phyloP scores from a whole-genome alignment of 1,140 invertebrate genomes.

The Acromyrmex charruanus region DNA sequence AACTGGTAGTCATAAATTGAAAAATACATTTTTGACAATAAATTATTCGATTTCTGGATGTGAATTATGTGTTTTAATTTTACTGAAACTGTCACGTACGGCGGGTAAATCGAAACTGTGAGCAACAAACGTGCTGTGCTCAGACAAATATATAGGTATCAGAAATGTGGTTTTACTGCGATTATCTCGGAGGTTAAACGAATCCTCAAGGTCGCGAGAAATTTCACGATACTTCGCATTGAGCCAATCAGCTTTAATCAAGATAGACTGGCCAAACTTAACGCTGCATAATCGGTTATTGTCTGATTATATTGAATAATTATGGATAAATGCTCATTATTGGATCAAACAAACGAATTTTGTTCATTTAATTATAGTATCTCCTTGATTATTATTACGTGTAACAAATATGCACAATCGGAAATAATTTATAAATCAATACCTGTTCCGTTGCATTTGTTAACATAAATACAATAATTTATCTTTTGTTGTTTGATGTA shows the following conservation, averaged over 20 bases:
- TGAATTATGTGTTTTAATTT: not conserved
- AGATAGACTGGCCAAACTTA: not conserved
- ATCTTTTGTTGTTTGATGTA: not conserved
- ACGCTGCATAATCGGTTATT: not conserved
- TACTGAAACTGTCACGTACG: not conserved
- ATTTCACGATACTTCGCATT: not conserved
- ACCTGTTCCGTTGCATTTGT: not conserved
- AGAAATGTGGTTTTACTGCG: not conserved
- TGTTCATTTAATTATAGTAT: not conserved
- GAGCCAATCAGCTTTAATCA: not conserved
- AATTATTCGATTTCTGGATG: not conserved
- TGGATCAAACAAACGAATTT: not conserved
- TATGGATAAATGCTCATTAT: not conserved
- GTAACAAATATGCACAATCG: not conserved
- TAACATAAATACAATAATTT: not conserved
- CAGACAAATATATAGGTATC: conserved; percentile 11
- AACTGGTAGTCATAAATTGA: not conserved
- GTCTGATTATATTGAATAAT: not conserved
- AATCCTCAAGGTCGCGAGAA: not conserved
- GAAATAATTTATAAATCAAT: not conserved
- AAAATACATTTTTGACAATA: not conserved
- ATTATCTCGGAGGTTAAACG: not conserved
- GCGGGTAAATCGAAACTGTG: conserved; percentile 17
- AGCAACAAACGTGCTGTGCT: not conserved
- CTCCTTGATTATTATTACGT: not conserved